Percentiles rank a stretch among this genome's conserved stretches.
Conservation (phyloP, 2,888 invertebrate species). For the Dione vanillae region DNA sequence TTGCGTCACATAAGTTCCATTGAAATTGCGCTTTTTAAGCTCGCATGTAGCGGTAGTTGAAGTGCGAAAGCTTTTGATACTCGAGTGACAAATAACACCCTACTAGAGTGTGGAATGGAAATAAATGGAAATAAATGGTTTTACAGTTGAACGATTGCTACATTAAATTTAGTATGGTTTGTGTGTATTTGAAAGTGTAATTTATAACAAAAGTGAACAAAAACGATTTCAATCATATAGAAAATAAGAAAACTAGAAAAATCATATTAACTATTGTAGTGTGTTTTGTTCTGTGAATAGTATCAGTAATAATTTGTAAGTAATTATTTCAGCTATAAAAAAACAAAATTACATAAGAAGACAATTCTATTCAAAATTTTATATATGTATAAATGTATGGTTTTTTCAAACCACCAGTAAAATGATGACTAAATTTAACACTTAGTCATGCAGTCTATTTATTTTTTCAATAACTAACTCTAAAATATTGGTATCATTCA, state of each 20-base stretch:
- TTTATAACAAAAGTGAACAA: background rate
- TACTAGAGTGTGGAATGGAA: slow-evolving; percentile 54
- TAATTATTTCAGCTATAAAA: too few relatives aligned
- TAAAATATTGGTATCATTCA: slow-evolving; percentile 44
- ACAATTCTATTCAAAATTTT: background rate
- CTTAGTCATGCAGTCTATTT: background rate
- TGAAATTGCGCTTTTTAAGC: slow-evolving; percentile 22
- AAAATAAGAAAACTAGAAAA: too few relatives aligned
- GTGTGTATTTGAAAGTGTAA: background rate
- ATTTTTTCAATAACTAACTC: slow-evolving; percentile 16
- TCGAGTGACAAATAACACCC: slow-evolving; percentile 47
- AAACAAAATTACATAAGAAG: too few relatives aligned
- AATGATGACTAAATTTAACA: background rate
- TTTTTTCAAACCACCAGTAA: background rate
- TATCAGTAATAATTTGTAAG: too few relatives aligned
- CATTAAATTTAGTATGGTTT: background rate
- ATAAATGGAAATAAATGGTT: slow-evolving; percentile 41
- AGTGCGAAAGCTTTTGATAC: slow-evolving; percentile 62
- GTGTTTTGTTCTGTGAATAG: background rate
- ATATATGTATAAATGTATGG: too few relatives aligned
- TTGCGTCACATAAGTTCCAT: slow-evolving; percentile 67
- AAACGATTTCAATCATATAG: too few relatives aligned
- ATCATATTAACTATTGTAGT: too few relatives aligned
- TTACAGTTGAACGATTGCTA: slow-evolving; percentile 5
- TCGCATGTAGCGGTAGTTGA: slow-evolving; percentile 54